Evolutionary conservation across 2,888 invertebrate genomes (phyloP).

Genomic region (Temnothorax unifasciatus): DNA sequence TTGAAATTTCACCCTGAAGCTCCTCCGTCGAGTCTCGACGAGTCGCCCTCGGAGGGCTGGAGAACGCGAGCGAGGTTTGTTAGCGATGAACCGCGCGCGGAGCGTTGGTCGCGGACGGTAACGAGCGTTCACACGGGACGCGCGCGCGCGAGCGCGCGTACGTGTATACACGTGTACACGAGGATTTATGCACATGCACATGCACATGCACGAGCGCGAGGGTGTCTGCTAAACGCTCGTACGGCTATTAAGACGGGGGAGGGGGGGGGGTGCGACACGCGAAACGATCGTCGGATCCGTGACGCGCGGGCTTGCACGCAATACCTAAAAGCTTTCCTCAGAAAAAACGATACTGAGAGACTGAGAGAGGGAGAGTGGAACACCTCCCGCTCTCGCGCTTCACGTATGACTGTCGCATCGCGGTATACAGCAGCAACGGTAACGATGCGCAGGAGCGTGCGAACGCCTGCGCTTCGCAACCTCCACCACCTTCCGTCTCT

Average conservation of each 20-base stretch:
- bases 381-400: conserved; percentile 82
- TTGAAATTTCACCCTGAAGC: conserved; percentile 4
- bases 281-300: not conserved
- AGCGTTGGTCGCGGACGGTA: not conserved
- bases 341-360: conserved; percentile 7
- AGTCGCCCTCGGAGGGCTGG: not conserved
- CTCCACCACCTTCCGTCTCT: conserved; percentile 24
- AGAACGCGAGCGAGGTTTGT: not conserved
- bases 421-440: conserved; percentile 72
- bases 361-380: conserved; percentile 47
- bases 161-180: conserved; percentile 16
- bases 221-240: conserved; percentile 12
- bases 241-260: not conserved
- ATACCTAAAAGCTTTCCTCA: conserved; percentile 42
- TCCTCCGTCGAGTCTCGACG: not conserved
- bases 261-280: not conserved
- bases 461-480: conserved; percentile 74
- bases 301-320: conserved; percentile 21
- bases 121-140: conserved; percentile 18
- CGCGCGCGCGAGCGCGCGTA: not conserved
- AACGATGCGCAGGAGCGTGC: conserved; percentile 62
- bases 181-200: conserved; percentile 28
- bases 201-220: conserved; percentile 16
- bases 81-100: not conserved
- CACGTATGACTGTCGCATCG: conserved; percentile 83